phyloP scores from a whole-genome alignment of 2,113 vertebrate species.

The Amphiprion percula region DNA sequence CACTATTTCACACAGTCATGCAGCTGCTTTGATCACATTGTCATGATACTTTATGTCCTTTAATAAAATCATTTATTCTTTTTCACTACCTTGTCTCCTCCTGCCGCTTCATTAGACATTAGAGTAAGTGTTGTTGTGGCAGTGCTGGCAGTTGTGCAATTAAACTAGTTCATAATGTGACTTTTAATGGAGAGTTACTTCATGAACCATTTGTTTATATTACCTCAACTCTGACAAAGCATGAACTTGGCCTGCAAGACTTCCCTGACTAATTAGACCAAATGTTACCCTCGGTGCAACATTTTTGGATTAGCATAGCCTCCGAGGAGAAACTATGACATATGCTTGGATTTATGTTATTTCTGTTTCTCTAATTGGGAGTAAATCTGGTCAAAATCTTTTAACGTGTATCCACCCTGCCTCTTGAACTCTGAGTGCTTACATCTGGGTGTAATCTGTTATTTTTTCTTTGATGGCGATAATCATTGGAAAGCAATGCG shows the following conservation, averaged over 20 bases:
- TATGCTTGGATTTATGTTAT: conserved; percentile 65
- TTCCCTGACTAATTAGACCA: conserved; percentile 54
- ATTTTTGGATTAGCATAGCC: conserved; percentile 55
- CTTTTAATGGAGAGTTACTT: conserved; percentile 60
- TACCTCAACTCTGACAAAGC: conserved; percentile 68
- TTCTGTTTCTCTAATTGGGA: conserved; percentile 71
- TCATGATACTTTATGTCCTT: conserved; percentile 1
- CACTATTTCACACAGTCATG: neutral
- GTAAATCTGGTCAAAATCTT: conserved; percentile 63
- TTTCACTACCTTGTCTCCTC: conserved; percentile 29
- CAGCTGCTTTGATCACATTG: conserved; percentile 20
- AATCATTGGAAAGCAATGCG: conserved; percentile 56
- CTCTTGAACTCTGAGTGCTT: conserved; percentile 50
- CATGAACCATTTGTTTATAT: conserved; percentile 74
- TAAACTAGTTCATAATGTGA: conserved; percentile 39
- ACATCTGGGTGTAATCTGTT: conserved; percentile 71
- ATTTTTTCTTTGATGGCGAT: conserved; percentile 62
- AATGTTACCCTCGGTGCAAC: conserved; percentile 39
- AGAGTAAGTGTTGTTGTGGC: conserved; percentile 38
- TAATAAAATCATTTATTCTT: conserved; percentile 10
- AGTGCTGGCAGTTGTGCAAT: conserved; percentile 24
- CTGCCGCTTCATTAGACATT: conserved; percentile 36
- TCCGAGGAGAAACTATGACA: conserved; percentile 59
- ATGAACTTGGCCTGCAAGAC: conserved; percentile 50
- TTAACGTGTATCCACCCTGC: conserved; percentile 53